phyloP scores from a whole-genome alignment of 2,113 vertebrate genomes.

The Symphodus melops region DNA sequence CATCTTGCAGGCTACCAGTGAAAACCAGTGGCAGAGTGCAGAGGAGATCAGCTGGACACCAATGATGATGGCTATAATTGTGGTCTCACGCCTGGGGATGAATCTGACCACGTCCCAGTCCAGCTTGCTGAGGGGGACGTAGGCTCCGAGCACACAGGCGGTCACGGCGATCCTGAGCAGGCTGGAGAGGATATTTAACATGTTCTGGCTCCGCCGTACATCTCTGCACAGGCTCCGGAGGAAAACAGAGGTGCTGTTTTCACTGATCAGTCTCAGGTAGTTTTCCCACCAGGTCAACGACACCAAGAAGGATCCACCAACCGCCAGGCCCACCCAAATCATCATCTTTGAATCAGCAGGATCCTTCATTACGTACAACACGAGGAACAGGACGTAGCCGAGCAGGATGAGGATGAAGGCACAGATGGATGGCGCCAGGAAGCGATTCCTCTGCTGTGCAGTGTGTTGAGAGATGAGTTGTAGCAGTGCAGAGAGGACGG shows the following conservation, averaged over 20 bases:
- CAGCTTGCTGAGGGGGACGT: slow-evolving; percentile 56
- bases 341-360: background rate
- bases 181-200: slow-evolving; percentile 70
- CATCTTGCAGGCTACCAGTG: slow-evolving; percentile 81
- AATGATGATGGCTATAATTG: slow-evolving; percentile 53
- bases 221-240: slow-evolving; percentile 58
- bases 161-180: slow-evolving; percentile 69
- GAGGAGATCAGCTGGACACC: slow-evolving; percentile 77
- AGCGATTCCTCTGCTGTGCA: slow-evolving; percentile 46
- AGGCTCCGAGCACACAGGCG: slow-evolving; percentile 70
- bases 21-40: slow-evolving; percentile 79
- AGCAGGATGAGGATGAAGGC: slow-evolving; percentile 63
- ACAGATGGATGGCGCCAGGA: slow-evolving; percentile 40
- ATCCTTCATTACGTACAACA: slow-evolving; percentile 48
- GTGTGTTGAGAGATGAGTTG: slow-evolving; percentile 56
- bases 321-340: slow-evolving; percentile 67
- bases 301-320: slow-evolving; percentile 63
- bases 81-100: slow-evolving; percentile 36
- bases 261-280: slow-evolving; percentile 64
- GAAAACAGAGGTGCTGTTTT: slow-evolving; percentile 14
- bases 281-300: slow-evolving; percentile 82
- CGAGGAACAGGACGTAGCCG: slow-evolving; percentile 66
- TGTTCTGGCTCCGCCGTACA: slow-evolving; percentile 53
- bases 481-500: slow-evolving; percentile 66
- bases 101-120: slow-evolving; percentile 62